Evolutionary conservation across 2,797 vertebrate genomes (phyloP).

Genomic region (Adrianichthys oophorus): DNA sequence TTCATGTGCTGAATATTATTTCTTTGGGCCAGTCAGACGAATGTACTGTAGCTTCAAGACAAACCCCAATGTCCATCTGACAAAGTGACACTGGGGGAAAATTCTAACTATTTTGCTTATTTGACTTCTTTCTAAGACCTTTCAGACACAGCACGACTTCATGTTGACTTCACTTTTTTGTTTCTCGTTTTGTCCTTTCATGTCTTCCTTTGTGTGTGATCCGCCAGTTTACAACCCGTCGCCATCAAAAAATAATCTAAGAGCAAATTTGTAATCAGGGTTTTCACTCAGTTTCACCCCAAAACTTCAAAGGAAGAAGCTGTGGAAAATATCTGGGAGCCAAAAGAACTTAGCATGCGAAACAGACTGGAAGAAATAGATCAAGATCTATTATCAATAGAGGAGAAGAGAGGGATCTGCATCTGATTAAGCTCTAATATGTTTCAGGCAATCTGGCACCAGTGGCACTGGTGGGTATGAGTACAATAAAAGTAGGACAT

Average conservation of each 20-base stretch:
- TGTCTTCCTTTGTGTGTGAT: conserved; percentile 55
- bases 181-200: conserved; percentile 26
- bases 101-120: conserved; percentile 65
- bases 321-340: conserved; percentile 70
- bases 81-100: conserved; percentile 59
- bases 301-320: conserved; percentile 65
- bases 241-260: conserved; percentile 34
- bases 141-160: conserved; percentile 53
- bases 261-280: conserved; percentile 21
- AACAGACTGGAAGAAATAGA: conserved; percentile 42
- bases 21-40: conserved; percentile 20
- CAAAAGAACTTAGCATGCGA: conserved; percentile 54
- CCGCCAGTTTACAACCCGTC: conserved; percentile 13
- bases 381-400: conserved; percentile 56
- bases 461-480: conserved; percentile 44
- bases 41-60: conserved; percentile 30
- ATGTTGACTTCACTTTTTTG: conserved; percentile 42
- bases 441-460: conserved; percentile 40
- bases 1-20: conserved; percentile 32
- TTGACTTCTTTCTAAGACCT: conserved; percentile 51
- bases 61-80: conserved; percentile 52
- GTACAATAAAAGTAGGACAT: conserved; percentile 32
- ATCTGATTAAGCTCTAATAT: conserved; percentile 63
- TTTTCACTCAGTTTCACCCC: conserved; percentile 35
- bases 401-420: conserved; percentile 61